Evolutionary conservation across 37 sponge, comb jelly and placozoan genomes (phyloP).

Genomic region (Crambe crambe): DNA sequence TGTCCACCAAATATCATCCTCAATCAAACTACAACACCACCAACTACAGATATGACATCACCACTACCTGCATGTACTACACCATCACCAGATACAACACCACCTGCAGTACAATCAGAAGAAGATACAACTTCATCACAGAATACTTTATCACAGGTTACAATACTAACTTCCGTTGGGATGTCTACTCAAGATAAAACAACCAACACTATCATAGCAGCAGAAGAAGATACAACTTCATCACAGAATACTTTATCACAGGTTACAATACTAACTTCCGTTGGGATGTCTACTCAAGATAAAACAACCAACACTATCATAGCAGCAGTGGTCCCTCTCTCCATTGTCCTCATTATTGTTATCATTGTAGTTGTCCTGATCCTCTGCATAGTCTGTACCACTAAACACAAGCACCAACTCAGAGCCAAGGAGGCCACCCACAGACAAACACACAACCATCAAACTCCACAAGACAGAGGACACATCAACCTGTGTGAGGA

Average conservation of each 20-base stretch:
- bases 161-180: neutral
- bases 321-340: neutral
- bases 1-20: neutral
- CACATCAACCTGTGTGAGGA: neutral
- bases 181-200: neutral
- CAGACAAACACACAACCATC: neutral
- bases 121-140: neutral
- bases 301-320: too few relatives aligned
- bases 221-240: too few relatives aligned
- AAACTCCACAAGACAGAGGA: neutral
- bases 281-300: too few relatives aligned
- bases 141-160: neutral
- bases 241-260: too few relatives aligned
- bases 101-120: neutral
- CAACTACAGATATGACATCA: neutral
- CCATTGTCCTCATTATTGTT: neutral
- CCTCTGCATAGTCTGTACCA: neutral
- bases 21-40: neutral
- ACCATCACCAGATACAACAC: neutral
- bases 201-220: too few relatives aligned
- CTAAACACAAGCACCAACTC: neutral
- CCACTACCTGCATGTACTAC: neutral
- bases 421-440: neutral
- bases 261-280: too few relatives aligned
- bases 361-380: neutral